Conservation (phyloP, 1,140 invertebrate species). For the Scaptomyza pallida region DNA sequence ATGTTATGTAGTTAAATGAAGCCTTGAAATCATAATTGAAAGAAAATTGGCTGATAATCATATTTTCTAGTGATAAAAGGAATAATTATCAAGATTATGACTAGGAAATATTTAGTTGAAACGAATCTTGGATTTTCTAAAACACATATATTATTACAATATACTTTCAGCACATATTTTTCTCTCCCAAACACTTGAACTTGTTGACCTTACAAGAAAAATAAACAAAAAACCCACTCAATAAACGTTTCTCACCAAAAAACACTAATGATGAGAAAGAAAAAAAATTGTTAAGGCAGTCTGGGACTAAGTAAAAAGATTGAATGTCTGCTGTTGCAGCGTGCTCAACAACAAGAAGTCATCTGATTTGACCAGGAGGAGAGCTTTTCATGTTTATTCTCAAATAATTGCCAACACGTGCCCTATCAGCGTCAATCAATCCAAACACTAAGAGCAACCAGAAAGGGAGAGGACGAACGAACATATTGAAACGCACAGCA, state of each 20-base stretch:
- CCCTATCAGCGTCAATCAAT: slow-evolving; percentile 80
- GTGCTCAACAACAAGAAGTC: slow-evolving; percentile 62
- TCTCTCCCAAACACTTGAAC: not conserved
- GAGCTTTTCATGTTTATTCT: slow-evolving; percentile 72
- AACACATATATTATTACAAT: too few relatives aligned
- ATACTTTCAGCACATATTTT: too few relatives aligned
- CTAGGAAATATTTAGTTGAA: too few relatives aligned
- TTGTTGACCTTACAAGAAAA: not conserved
- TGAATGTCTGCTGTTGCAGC: slow-evolving; percentile 7
- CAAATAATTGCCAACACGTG: slow-evolving; percentile 81
- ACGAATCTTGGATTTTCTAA: too few relatives aligned
- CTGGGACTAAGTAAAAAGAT: not conserved
- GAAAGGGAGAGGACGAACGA: not conserved
- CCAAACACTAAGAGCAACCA: too few relatives aligned
- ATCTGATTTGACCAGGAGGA: slow-evolving; percentile 55
- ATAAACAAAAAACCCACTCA: not conserved
- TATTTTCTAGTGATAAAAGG: too few relatives aligned
- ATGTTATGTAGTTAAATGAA: not conserved
- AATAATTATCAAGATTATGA: too few relatives aligned
- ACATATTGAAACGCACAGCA: slow-evolving; percentile 18
- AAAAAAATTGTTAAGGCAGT: not conserved
- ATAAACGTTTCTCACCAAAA: slow-evolving; percentile 3
- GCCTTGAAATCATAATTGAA: not conserved
- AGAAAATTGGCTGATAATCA: too few relatives aligned
- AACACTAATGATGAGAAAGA: slow-evolving; percentile 10